Conservation (phyloP, 2,113 vertebrate genomes). For the Cricetomys ansorgei region DNA sequence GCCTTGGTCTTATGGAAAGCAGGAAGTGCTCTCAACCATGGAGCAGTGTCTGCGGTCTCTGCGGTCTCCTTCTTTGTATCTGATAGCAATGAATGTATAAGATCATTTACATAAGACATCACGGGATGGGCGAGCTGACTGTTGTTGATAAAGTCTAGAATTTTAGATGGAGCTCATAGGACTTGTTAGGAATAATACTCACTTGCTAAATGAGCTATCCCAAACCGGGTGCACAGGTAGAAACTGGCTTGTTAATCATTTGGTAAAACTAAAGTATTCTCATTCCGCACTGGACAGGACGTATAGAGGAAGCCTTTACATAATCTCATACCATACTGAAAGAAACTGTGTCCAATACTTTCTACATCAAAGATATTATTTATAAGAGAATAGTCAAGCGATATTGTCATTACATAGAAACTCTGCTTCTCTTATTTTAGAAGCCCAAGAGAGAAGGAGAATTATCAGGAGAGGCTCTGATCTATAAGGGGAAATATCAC, state of each 20-base stretch:
- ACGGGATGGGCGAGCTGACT: not conserved
- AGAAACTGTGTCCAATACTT: not conserved
- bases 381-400: not conserved
- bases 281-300: rapidly evolving
- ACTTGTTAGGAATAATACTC: not conserved
- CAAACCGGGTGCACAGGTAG: not conserved
- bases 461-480: not conserved
- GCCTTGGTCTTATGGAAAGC: not conserved
- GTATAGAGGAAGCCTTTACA: rapidly evolving
- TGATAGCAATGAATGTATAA: not conserved
- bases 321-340: rapidly evolving
- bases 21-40: not conserved
- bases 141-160: not conserved
- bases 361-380: not conserved
- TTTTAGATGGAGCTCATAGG: not conserved
- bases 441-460: not conserved
- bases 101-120: not conserved
- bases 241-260: not conserved
- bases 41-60: not conserved
- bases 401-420: not conserved
- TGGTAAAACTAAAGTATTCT: rapidly evolving
- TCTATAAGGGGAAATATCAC: not conserved
- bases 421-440: not conserved
- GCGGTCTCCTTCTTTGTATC: not conserved
- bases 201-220: not conserved